phyloP scores from a whole-genome alignment of 2,797 vertebrate species.

The Neosilurus mollespiculum region DNA sequence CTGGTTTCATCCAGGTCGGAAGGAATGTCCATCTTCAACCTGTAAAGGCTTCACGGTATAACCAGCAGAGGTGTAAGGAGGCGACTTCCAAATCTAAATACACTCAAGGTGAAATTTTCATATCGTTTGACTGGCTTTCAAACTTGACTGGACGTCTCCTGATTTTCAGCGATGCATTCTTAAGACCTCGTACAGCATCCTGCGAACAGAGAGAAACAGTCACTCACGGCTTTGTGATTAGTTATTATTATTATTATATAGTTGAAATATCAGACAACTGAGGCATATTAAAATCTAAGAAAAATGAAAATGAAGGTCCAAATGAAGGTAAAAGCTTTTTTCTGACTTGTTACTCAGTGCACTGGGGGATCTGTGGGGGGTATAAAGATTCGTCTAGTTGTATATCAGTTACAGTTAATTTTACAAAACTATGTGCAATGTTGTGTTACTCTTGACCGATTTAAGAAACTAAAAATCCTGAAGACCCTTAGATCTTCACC shows the following conservation, averaged over 20 bases:
- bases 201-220: constrained; percentile 3
- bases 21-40: neutral
- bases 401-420: no score
- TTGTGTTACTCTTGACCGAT: no score
- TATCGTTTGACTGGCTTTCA: neutral
- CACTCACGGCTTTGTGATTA: no score
- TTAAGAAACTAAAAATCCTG: no score
- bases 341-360: neutral
- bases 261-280: neutral
- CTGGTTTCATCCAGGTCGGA: neutral
- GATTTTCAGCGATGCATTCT: neutral
- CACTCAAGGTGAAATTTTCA: neutral
- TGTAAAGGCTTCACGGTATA: neutral
- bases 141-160: neutral
- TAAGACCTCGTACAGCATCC: neutral
- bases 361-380: neutral
- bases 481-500: no score
- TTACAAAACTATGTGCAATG: no score
- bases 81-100: neutral
- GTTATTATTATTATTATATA: no score
- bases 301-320: neutral
- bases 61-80: neutral
- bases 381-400: neutral
- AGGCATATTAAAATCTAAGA: neutral
- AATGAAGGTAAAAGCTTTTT: no score